Evolutionary conservation across 2,797 vertebrate genomes (phyloP).

Genomic region (Malurus splendens): DNA sequence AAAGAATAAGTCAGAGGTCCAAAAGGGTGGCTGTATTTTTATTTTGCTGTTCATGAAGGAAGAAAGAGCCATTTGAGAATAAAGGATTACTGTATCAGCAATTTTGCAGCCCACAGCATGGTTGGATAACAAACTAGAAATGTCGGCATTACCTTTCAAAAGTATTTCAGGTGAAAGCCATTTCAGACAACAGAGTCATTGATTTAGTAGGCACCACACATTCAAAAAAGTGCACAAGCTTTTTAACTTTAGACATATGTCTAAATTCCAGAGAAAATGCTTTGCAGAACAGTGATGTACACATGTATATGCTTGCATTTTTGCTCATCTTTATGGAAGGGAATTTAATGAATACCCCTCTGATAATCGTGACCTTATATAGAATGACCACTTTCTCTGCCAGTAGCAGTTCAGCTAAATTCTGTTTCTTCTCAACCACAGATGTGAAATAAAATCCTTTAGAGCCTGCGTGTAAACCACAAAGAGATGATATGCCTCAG

Average conservation of each 20-base stretch:
- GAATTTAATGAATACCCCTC: neutral
- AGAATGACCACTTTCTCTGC: neutral
- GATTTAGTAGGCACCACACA: neutral
- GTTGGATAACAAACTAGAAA: neutral
- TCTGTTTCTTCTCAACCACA: neutral
- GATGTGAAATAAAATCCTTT: conserved; percentile 16
- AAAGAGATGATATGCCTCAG: neutral
- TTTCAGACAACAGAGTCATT: neutral
- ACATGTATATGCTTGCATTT: neutral
- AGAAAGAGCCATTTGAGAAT: neutral
- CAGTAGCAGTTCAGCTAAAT: neutral
- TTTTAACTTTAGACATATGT: neutral
- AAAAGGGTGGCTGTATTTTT: neutral
- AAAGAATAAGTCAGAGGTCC: neutral
- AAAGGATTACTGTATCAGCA: neutral
- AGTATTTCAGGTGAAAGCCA: neutral
- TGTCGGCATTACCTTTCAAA: neutral
- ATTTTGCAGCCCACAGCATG: neutral
- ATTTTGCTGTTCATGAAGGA: neutral
- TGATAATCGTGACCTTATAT: neutral
- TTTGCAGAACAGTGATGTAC: neutral
- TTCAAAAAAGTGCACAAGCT: neutral
- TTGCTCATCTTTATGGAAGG: neutral
- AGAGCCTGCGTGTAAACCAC: neutral
- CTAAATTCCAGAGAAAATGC: neutral